These are phyloP conservation scores for Cynoglossus semilaevis DNA, from an alignment of 2,113 vertebrate species.

Conservation along the genomic window DNA sequence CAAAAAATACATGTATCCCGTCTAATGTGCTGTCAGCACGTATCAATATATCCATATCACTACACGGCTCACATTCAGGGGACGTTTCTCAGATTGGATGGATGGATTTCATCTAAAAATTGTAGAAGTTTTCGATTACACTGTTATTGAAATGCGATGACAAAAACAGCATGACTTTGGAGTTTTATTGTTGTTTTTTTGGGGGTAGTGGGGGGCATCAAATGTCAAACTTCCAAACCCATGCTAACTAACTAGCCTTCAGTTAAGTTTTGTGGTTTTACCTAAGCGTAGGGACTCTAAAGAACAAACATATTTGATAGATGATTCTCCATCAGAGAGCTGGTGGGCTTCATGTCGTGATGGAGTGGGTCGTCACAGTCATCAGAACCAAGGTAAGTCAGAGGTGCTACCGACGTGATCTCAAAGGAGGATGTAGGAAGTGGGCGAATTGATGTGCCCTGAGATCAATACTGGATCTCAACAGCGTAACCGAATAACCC, in stretches of 20 bases:
- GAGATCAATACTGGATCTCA: conserved; percentile 63
- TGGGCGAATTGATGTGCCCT: conserved; percentile 64
- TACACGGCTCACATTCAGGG: conserved; percentile 41
- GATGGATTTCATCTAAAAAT: conserved; percentile 31
- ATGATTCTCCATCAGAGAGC: no score
- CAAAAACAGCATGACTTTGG: conserved; percentile 16
- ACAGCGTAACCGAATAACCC: conserved; percentile 61
- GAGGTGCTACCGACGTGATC: conserved; percentile 30
- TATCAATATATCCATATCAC: conserved; percentile 48
- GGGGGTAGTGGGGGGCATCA: no score
- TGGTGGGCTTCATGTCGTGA: no score
- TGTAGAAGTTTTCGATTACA: conserved; percentile 41
- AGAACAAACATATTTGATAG: no score
- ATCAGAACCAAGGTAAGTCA: conserved; percentile 24
- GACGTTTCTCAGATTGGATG: conserved; percentile 47
- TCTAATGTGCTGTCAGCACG: conserved; percentile 43
- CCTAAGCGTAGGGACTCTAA: no score
- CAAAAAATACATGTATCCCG: conserved; percentile 41
- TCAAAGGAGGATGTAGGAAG: conserved; percentile 68
- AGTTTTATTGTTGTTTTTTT: neutral
- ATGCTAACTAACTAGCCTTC: no score
- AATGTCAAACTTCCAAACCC: no score
- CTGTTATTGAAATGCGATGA: conserved; percentile 12
- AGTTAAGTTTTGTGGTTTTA: no score
- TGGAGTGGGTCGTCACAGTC: conserved; percentile 1